Evolutionary conservation across 2,888 invertebrate genomes (phyloP).

Genomic region (Gryllus longicercus): DNA sequence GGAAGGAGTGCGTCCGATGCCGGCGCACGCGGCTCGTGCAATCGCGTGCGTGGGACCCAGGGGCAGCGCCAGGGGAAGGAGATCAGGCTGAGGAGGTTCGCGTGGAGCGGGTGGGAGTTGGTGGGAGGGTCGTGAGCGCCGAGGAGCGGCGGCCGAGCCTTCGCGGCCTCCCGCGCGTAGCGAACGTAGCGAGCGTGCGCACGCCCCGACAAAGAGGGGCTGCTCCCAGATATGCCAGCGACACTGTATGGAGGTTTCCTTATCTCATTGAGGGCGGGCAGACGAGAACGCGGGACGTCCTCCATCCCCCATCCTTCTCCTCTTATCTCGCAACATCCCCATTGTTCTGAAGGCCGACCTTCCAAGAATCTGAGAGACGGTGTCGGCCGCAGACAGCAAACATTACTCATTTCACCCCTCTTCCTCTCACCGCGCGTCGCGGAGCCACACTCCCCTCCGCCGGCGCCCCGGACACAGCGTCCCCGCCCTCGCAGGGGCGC

Average conservation of each 20-base stretch:
- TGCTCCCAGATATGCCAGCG: slow-evolving; percentile 2
- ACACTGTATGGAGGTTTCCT: slow-evolving; percentile 17
- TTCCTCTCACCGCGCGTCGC: neutral
- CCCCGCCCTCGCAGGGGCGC: neutral
- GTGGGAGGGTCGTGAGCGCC: neutral
- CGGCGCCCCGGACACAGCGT: neutral
- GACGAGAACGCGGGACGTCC: slow-evolving; percentile 2
- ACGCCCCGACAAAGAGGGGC: neutral
- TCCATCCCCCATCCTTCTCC: neutral
- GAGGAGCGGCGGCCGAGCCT: neutral
- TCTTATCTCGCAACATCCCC: slow-evolving; percentile 2
- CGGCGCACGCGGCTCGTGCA: too few relatives aligned
- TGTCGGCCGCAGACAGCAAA: slow-evolving; percentile 17
- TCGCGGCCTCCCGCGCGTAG: neutral
- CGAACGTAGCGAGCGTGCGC: neutral
- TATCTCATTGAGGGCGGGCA: slow-evolving; percentile 3
- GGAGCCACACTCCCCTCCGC: neutral
- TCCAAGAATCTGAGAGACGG: slow-evolving; percentile 17
- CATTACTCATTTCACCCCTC: slow-evolving; percentile 17
- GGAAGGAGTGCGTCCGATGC: too few relatives aligned
- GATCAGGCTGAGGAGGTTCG: neutral
- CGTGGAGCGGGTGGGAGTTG: too few relatives aligned
- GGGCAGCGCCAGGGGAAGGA: neutral
- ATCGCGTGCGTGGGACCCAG: too few relatives aligned
- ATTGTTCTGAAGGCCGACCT: slow-evolving; percentile 17